These are phyloP conservation scores for Abrostola tripartita DNA, from an alignment of 2,888 invertebrate genomes.

Conservation along the genomic window DNA sequence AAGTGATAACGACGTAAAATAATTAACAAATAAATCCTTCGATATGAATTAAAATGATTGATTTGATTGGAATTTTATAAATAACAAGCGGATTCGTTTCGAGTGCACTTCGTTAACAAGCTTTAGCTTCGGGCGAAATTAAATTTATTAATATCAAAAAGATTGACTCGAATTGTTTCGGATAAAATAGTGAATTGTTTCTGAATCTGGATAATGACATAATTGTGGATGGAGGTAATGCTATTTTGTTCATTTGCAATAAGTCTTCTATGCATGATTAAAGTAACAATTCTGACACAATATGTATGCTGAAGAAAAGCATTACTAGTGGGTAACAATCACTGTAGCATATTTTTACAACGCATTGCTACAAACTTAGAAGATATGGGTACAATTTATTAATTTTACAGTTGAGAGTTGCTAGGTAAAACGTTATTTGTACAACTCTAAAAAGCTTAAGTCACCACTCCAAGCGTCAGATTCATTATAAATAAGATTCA, in stretches of 20 bases:
- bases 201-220: neutral
- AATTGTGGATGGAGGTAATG: too few species aligned
- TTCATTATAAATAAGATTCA: constrained; percentile 49
- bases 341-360: too few species aligned
- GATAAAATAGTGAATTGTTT: constrained; percentile 28
- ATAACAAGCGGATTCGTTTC: constrained; percentile 39
- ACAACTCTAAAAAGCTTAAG: neutral
- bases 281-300: too few species aligned
- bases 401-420: too few species aligned
- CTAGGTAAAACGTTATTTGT: too few species aligned
- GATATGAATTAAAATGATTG: constrained; percentile 2
- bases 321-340: neutral
- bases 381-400: too few species aligned
- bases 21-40: constrained; percentile 31
- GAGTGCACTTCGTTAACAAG: constrained; percentile 42
- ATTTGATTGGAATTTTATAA: constrained; percentile 40
- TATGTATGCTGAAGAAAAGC: too few species aligned
- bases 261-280: too few species aligned
- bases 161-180: constrained; percentile 29
- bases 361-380: too few species aligned
- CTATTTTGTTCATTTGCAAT: too few species aligned
- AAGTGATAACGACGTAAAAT: constrained; percentile 4
- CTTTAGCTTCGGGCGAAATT: constrained; percentile 39
- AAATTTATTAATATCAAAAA: constrained; percentile 41
- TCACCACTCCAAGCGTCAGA: constrained; percentile 32